A percentile compares a stretch with the other conserved stretches of the same genome.
Evolutionary conservation across 2,888 invertebrate species (phyloP).

Genomic region (Prenolepis imparis): DNA sequence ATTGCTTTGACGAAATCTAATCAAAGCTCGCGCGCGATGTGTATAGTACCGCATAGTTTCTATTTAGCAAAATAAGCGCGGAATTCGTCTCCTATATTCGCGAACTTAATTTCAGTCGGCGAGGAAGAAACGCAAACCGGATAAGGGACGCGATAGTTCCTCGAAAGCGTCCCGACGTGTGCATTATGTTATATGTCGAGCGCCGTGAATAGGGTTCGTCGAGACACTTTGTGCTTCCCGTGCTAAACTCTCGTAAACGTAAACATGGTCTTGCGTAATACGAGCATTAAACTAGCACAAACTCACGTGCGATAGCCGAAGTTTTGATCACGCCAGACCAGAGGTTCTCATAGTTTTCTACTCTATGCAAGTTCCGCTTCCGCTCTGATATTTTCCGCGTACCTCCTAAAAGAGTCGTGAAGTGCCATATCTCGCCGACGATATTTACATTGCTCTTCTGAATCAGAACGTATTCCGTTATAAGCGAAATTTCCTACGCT

Average conservation of each 20-base stretch:
- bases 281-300: slow-evolving; percentile 57
- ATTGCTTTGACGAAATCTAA: slow-evolving; percentile 54
- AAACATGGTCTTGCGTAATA: slow-evolving; percentile 59
- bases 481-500: background rate
- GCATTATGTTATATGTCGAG: slow-evolving; percentile 42
- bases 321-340: slow-evolving; percentile 54
- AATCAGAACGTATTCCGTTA: background rate
- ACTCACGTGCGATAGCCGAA: slow-evolving; percentile 49
- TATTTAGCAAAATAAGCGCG: slow-evolving; percentile 43
- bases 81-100: background rate
- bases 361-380: slow-evolving; percentile 9
- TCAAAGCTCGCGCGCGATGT: slow-evolving; percentile 7
- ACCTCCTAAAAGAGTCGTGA: background rate
- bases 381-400: slow-evolving; percentile 11
- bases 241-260: slow-evolving; percentile 55
- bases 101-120: slow-evolving; percentile 25
- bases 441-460: slow-evolving; percentile 33
- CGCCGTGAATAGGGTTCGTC: slow-evolving; percentile 45
- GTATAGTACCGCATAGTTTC: background rate
- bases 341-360: slow-evolving; percentile 53
- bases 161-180: slow-evolving; percentile 14
- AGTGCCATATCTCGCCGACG: background rate
- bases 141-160: slow-evolving; percentile 29
- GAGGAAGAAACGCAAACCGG: slow-evolving; percentile 23
- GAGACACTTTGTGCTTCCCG: slow-evolving; percentile 41